phyloP scores from a whole-genome alignment of 1,140 invertebrate species.

The Lepidostoma basale region DNA sequence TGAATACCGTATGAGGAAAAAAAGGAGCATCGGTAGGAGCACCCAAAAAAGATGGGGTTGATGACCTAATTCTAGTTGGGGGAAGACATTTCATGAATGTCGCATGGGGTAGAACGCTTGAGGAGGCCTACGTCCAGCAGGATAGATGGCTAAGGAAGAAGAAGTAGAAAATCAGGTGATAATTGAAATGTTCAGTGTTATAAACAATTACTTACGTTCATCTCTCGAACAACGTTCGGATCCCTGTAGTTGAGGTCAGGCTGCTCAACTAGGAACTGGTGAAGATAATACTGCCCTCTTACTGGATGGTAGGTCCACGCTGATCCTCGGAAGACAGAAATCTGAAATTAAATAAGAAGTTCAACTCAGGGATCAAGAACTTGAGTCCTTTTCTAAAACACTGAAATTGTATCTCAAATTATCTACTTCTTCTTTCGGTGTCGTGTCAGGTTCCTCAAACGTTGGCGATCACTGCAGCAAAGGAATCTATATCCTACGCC shows the following conservation, averaged over 20 bases:
- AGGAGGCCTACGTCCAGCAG: neutral
- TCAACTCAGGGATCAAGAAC: neutral
- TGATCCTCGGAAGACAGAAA: slow-evolving; percentile 41
- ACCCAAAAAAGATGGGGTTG: no score
- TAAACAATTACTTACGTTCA: slow-evolving; percentile 51
- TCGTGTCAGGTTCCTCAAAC: neutral
- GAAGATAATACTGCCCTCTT: slow-evolving; percentile 60
- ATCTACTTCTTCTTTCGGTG: neutral
- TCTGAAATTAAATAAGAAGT: slow-evolving; percentile 51
- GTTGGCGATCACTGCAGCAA: neutral
- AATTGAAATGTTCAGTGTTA: neutral
- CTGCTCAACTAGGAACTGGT: slow-evolving; percentile 62
- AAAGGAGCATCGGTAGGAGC: no score
- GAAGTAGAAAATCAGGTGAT: neutral
- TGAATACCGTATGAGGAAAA: no score
- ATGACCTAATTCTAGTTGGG: no score
- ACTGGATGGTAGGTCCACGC: slow-evolving; percentile 60
- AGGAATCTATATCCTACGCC: neutral
- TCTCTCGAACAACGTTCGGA: slow-evolving; percentile 59
- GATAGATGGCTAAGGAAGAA: neutral
- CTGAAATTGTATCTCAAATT: neutral
- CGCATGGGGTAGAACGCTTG: neutral
- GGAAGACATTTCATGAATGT: neutral
- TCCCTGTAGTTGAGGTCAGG: slow-evolving; percentile 72
- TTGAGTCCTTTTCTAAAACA: neutral